These are phyloP conservation scores for Anguilla megastoma DNA, from an alignment of 2,797 vertebrate species.

Conservation along the genomic window DNA sequence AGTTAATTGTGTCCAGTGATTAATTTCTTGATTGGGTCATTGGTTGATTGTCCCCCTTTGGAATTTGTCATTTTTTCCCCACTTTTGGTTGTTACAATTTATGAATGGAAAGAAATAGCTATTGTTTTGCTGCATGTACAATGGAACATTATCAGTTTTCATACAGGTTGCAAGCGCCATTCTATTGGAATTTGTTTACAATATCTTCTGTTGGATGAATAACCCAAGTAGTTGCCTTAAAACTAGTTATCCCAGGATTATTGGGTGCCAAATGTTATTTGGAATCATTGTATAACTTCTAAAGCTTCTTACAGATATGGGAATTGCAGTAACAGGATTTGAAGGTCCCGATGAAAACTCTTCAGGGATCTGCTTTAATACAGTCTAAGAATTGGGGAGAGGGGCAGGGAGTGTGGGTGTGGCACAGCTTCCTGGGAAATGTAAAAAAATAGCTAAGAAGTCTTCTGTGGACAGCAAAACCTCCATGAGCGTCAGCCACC, in stretches of 20 bases:
- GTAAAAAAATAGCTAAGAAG: background rate
- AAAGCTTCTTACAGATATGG: background rate
- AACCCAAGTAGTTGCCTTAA: background rate
- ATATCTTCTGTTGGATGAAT: background rate
- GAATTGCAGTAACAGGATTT: background rate
- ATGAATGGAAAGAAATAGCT: background rate
- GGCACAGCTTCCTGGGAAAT: background rate
- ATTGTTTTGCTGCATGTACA: background rate
- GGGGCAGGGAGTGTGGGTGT: background rate
- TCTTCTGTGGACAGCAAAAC: background rate
- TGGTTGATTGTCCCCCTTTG: background rate
- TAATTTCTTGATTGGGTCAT: no score
- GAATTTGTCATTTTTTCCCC: background rate
- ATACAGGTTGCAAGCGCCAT: background rate
- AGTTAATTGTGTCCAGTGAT: no score
- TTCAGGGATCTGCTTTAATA: background rate
- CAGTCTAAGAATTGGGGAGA: background rate
- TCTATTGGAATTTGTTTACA: background rate
- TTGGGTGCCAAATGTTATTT: background rate
- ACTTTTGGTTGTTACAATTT: background rate
- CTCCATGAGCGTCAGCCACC: background rate
- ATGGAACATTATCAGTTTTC: background rate
- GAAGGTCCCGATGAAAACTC: background rate
- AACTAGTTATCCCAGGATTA: background rate
- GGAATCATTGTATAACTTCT: background rate